phyloP scores from a whole-genome alignment of 2,888 invertebrate genomes.

The Eupeodes luniger region DNA sequence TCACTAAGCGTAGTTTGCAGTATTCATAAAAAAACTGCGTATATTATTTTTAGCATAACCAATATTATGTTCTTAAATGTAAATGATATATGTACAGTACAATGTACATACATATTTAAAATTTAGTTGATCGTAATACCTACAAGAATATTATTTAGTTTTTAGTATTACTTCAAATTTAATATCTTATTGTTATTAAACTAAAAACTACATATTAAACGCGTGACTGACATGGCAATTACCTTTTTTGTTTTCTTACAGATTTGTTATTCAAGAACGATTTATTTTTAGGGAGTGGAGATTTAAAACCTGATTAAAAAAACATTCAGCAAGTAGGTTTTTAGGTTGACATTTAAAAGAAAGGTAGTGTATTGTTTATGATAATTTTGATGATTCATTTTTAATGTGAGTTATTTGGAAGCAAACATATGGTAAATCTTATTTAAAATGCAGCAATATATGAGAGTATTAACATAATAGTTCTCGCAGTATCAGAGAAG shows the following conservation, averaged over 20 bases:
- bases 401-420: background rate
- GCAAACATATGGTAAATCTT: background rate
- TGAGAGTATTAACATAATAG: background rate
- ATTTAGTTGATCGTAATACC: no score
- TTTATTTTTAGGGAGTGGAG: constrained; percentile 16
- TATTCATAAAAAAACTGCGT: constrained; percentile 50
- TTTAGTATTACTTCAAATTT: background rate
- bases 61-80: background rate
- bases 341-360: constrained; percentile 25
- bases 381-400: constrained; percentile 7
- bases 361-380: constrained; percentile 2
- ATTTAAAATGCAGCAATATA: background rate
- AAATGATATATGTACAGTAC: background rate
- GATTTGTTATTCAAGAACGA: constrained; percentile 10
- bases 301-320: background rate
- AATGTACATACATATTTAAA: background rate
- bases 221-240: constrained; percentile 23
- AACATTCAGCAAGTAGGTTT: background rate
- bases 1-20: constrained; percentile 58
- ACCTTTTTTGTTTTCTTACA: background rate
- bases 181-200: background rate
- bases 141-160: no score
- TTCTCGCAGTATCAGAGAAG: background rate
- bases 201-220: constrained; percentile 16
- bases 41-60: constrained; percentile 37